Evolutionary conservation across 2,797 vertebrate species (phyloP).

Genomic region (Phoebastria nigripes): DNA sequence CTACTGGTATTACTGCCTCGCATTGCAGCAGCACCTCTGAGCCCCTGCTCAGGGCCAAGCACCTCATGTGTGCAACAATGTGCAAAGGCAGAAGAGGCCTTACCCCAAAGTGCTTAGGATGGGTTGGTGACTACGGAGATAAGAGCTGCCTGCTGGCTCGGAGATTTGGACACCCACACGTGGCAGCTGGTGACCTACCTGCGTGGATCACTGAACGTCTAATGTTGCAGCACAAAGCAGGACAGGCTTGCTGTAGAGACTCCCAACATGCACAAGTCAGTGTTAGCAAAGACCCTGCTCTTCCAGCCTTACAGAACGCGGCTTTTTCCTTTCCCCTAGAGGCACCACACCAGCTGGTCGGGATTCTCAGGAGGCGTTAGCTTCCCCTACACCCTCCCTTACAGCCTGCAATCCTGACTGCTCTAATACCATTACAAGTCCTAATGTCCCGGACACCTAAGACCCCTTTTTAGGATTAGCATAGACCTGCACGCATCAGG

Average conservation of each 20-base stretch:
- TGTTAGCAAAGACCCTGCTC: background rate
- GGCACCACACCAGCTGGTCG: background rate
- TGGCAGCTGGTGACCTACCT: background rate
- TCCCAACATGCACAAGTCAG: background rate
- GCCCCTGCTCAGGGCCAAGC: background rate
- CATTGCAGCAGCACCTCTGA: background rate
- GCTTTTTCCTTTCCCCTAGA: background rate
- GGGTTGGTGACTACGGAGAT: background rate
- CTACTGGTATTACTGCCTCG: background rate
- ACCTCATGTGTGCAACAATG: background rate
- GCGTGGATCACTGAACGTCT: background rate
- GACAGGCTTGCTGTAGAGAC: background rate
- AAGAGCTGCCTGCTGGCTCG: background rate
- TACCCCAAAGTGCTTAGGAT: background rate
- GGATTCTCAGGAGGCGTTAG: background rate
- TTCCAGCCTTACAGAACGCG: background rate
- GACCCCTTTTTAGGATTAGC: background rate
- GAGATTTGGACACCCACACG: background rate
- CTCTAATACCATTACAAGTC: background rate
- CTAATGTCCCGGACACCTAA: background rate
- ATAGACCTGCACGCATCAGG: background rate
- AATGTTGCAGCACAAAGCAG: background rate
- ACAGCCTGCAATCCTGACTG: background rate
- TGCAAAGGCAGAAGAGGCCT: background rate
- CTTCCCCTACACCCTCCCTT: background rate